phyloP scores from a whole-genome alignment of 2,797 vertebrate species.

The Rhincodon typus region DNA sequence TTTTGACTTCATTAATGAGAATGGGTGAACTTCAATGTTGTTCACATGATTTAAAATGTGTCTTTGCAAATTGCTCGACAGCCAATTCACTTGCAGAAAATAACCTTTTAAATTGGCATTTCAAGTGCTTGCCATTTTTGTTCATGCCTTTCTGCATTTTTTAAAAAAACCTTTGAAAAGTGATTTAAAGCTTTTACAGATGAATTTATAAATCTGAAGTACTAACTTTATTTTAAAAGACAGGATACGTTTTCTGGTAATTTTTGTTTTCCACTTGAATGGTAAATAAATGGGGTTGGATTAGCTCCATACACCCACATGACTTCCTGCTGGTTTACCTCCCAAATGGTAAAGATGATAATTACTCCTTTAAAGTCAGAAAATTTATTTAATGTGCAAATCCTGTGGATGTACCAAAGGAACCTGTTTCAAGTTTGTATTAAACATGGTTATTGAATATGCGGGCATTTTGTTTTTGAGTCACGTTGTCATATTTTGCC shows the following conservation, averaged over 20 bases:
- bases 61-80: not conserved
- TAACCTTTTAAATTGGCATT: not conserved
- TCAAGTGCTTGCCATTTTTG: not conserved
- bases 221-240: constrained; percentile 7
- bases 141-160: not conserved
- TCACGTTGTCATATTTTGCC: not conserved
- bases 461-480: not conserved
- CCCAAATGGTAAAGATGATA: not conserved
- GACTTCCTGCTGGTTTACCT: not conserved
- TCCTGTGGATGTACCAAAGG: not conserved
- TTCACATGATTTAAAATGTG: not conserved
- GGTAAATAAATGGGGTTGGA: not conserved
- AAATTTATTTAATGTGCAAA: not conserved
- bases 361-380: not conserved
- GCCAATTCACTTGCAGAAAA: not conserved
- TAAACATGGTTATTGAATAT: constrained; percentile 11
- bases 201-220: constrained; percentile 14
- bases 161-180: not conserved
- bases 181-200: not conserved
- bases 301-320: not conserved
- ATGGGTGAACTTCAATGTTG: not conserved
- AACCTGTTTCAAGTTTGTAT: not conserved
- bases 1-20: not conserved
- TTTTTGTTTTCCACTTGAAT: not conserved
- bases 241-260: not conserved